These are phyloP conservation scores for Atractosteus spatula DNA, from an alignment of 2,113 vertebrate genomes.

Conservation along the genomic window DNA sequence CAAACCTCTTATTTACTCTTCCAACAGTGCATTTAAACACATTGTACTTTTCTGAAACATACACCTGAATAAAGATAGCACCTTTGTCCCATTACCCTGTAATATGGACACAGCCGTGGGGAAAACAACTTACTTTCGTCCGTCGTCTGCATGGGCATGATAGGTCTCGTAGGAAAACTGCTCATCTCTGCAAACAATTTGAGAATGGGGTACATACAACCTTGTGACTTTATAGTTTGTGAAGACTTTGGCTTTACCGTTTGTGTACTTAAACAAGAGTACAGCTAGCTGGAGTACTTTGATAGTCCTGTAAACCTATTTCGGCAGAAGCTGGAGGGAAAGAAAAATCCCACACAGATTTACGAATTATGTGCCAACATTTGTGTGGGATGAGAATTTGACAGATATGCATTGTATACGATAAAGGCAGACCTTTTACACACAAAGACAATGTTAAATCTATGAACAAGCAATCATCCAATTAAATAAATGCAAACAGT, in stretches of 20 bases:
- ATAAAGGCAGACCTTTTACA: background rate
- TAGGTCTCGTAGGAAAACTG: conserved; percentile 73
- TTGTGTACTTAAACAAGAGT: too few species aligned
- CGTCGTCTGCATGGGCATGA: conserved; percentile 66
- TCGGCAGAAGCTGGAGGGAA: background rate
- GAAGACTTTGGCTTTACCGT: background rate
- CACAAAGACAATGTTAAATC: background rate
- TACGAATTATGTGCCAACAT: background rate
- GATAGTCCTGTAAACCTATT: background rate
- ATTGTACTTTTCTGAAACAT: background rate
- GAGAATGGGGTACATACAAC: conserved; percentile 38
- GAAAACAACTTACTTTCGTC: conserved; percentile 67
- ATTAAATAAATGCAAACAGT: background rate
- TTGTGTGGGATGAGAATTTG: too few species aligned
- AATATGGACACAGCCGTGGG: background rate
- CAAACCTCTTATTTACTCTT: too few species aligned
- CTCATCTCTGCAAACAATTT: conserved; percentile 66
- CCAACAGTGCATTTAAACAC: too few species aligned
- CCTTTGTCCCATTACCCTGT: background rate
- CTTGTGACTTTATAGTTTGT: conserved; percentile 9
- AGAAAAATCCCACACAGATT: background rate
- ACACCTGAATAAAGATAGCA: background rate
- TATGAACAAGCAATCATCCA: background rate
- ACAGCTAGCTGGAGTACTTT: too few species aligned
- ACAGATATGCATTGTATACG: background rate